Evolutionary conservation across 2,113 vertebrate genomes (phyloP).

Genomic region (Perca flavescens): DNA sequence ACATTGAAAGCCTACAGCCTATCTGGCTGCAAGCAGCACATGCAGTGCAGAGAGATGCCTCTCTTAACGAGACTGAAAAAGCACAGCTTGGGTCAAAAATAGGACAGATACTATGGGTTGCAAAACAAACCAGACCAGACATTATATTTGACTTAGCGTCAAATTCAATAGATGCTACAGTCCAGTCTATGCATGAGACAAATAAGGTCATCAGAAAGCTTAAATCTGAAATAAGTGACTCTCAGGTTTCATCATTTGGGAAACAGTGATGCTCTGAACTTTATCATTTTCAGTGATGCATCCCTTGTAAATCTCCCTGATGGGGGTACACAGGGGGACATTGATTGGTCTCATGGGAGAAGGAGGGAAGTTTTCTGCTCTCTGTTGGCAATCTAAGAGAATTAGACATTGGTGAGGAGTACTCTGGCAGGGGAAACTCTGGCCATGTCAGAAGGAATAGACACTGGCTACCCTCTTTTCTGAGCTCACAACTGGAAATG

Average conservation of each 20-base stretch:
- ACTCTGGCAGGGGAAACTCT: background rate
- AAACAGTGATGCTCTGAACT: background rate
- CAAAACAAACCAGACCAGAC: too few relatives aligned
- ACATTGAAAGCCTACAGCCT: too few relatives aligned
- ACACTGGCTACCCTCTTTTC: too few relatives aligned
- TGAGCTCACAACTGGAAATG: too few relatives aligned
- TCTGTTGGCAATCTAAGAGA: background rate
- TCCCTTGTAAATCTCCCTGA: slow-evolving; percentile 10
- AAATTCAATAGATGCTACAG: slow-evolving; percentile 22
- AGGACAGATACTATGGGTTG: too few relatives aligned
- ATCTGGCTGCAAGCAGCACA: too few relatives aligned
- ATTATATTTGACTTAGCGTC: background rate
- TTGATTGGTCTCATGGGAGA: background rate
- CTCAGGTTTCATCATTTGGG: slow-evolving; percentile 12
- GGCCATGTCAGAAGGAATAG: background rate
- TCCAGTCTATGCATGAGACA: slow-evolving; percentile 15
- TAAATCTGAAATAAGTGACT: background rate
- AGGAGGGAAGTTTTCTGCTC: background rate
- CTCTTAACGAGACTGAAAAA: too few relatives aligned
- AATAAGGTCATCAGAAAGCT: slow-evolving; percentile 21
- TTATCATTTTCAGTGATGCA: slow-evolving; percentile 10
- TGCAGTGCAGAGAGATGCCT: too few relatives aligned
- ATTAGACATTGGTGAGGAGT: background rate
- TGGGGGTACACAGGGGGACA: background rate
- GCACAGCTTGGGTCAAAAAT: too few relatives aligned